Evolutionary conservation across 2,888 invertebrate genomes (phyloP).

Genomic region (Anarsia innoxiella): DNA sequence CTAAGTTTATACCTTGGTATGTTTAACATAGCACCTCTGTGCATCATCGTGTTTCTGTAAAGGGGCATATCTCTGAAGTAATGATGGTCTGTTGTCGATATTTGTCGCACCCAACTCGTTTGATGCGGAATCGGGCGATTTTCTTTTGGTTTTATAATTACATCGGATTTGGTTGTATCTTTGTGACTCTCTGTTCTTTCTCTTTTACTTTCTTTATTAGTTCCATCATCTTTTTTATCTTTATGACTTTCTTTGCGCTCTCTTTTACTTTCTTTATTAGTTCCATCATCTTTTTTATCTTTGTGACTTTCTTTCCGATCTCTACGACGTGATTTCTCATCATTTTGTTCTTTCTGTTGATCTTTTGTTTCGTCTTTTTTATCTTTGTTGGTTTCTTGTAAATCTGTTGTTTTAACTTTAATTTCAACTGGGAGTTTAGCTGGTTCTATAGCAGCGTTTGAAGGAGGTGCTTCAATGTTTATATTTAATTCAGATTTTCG

Average conservation of each 20-base stretch:
- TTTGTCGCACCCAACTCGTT: conserved; percentile 57
- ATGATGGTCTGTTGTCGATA: conserved; percentile 76
- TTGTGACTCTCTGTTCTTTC: conserved; percentile 14
- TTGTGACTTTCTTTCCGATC: conserved; percentile 23
- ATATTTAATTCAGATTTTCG: conserved; percentile 77
- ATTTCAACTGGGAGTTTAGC: conserved; percentile 42
- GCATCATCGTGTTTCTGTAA: conserved; percentile 88
- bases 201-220: not conserved
- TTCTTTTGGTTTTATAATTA: conserved; percentile 7
- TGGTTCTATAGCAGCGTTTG: conserved; percentile 31
- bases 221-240: conserved; percentile 19
- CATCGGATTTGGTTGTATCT: no score
- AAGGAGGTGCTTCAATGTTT: conserved; percentile 31
- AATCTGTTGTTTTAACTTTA: conserved; percentile 33
- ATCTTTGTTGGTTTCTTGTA: conserved; percentile 18
- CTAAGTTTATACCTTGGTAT: conserved; percentile 85
- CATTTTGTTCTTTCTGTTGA: conserved; percentile 24
- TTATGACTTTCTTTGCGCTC: conserved; percentile 14
- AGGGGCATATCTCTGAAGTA: conserved; percentile 81
- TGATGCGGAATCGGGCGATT: conserved; percentile 22
- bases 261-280: not conserved
- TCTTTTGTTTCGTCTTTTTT: conserved; percentile 23
- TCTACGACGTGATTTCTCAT: conserved; percentile 16
- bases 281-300: conserved; percentile 24
- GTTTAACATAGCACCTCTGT: conserved; percentile 89